Percentiles rank a stretch among this genome's conserved stretches.
Conservation (phyloP, 2,888 invertebrate species). For the Epirrhoe tristata region DNA sequence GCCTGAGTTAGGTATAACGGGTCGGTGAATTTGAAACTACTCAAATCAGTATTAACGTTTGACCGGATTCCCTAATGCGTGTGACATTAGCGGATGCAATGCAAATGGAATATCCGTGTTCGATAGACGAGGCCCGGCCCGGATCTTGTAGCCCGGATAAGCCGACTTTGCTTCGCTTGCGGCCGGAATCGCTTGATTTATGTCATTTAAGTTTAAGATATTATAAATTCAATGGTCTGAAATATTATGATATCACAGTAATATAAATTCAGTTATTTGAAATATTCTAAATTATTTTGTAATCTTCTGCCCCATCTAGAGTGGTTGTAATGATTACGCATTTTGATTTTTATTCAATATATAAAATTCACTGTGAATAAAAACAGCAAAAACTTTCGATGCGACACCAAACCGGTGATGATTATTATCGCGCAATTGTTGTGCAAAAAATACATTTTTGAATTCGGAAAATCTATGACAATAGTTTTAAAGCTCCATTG, state of each 20-base stretch:
- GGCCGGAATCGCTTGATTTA: constrained; percentile 51
- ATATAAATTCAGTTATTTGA: too few species aligned
- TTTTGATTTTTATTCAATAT: too few species aligned
- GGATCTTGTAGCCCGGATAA: constrained; percentile 65
- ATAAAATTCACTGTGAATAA: background rate
- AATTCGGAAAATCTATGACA: background rate
- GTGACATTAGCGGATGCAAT: constrained; percentile 60
- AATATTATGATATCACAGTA: too few species aligned
- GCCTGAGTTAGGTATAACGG: background rate
- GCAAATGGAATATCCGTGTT: constrained; percentile 75
- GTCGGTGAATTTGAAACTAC: constrained; percentile 22
- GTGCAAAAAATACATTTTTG: background rate
- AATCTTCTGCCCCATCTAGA: too few species aligned
- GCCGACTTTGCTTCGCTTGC: constrained; percentile 57
- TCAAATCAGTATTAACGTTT: constrained; percentile 47
- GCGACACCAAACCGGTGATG: background rate
- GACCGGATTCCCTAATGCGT: constrained; percentile 53
- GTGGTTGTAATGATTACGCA: too few species aligned
- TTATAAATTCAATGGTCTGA: background rate
- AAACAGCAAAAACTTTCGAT: background rate
- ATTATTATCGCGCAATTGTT: background rate
- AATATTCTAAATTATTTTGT: too few species aligned
- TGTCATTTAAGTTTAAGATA: constrained; percentile 21
- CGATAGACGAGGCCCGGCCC: constrained; percentile 63
- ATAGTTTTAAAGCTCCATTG: constrained; percentile 14